phyloP scores from a whole-genome alignment of 2,113 vertebrate genomes.

The Scortum barcoo region DNA sequence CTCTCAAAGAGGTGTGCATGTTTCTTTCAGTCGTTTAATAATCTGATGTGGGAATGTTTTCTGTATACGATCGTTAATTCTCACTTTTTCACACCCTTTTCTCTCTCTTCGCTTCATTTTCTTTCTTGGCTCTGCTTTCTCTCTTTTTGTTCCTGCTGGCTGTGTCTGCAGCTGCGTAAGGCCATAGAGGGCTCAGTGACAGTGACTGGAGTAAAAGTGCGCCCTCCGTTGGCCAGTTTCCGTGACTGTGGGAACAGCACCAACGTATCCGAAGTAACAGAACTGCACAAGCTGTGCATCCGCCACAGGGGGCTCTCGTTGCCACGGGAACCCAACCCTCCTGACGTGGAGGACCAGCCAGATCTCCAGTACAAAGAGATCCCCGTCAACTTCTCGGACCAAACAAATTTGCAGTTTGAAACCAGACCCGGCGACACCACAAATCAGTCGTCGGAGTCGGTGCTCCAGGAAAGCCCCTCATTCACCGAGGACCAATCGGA shows the following conservation, averaged over 20 bases:
- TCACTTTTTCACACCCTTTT: not conserved
- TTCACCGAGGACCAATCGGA: slow-evolving; percentile 80
- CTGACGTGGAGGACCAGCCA: slow-evolving; percentile 80
- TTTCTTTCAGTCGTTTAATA: not conserved
- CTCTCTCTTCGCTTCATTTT: not conserved
- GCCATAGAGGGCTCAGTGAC: slow-evolving; percentile 97
- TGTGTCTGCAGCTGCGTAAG: slow-evolving; percentile 89
- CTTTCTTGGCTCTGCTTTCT: not conserved
- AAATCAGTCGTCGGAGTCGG: slow-evolving; percentile 69
- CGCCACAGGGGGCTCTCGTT: slow-evolving; percentile 90
- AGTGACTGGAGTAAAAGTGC: slow-evolving; percentile 94
- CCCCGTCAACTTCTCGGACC: slow-evolving; percentile 85
- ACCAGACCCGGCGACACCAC: slow-evolving; percentile 66
- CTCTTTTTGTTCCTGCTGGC: not conserved
- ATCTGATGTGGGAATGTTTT: not conserved
- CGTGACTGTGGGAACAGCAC: slow-evolving; percentile 92
- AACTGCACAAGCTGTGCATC: slow-evolving; percentile 94
- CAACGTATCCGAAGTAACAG: slow-evolving; percentile 92
- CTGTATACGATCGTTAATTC: not conserved
- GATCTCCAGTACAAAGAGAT: slow-evolving; percentile 78
- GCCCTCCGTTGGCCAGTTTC: slow-evolving; percentile 96
- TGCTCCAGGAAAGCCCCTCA: slow-evolving; percentile 80
- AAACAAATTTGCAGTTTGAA: slow-evolving; percentile 75
- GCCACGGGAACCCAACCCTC: slow-evolving; percentile 89
- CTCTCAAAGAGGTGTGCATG: slow-evolving; percentile 92